Base-by-base conservation (phyloP, 2,113 vertebrate genomes). In the Thymallus thymallus region DNA sequence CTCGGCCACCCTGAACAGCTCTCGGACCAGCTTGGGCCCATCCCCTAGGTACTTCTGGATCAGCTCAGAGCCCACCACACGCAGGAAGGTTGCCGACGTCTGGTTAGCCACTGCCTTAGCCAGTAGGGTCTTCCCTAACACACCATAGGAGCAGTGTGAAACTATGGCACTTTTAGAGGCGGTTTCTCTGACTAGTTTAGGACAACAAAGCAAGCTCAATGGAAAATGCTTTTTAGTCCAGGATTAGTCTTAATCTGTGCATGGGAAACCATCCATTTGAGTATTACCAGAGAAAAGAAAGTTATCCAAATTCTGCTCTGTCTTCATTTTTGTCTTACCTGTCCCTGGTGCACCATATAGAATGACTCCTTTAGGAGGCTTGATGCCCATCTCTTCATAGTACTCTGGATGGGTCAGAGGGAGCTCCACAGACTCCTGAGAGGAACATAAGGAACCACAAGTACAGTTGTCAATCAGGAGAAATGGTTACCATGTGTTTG, bases 331-430 rank as follows among this genome's bases (percentile, higher is more conserved):
- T 41, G 9, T 18, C 81, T 32, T 82, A 98, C 98, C 98, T 95
- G 98, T 99, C 82, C 98, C 98, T 14, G 98, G 98, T 0, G 96
- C 91, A 0, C 97, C 98, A 0, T 99, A 99, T 1, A 99, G 91
- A 88, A 99, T 99, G 74, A 99, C 98, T 68, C 98, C 98, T 85
- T 99, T 99, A 5, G 98, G 98, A 30, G 98, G 98, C 75, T 99
- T 99, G 69, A 99, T 99, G 26, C 98, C 98, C 98, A 99, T 99
- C 81, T 99, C 98, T 78, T 99, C 98, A 1, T 99, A 99, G 84
- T 99, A 99, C 18, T 99, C 97, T 70, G 98, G 98, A 71, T 98
- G 98, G 76, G 98, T 99, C 60, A 99, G 96, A 20, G 98, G 98
- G 75, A 99, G 94, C 88, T 99, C 98, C 87, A 99, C 98, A 13